Conservation (phyloP, 2,888 invertebrate species). For the Lottia scabra region DNA sequence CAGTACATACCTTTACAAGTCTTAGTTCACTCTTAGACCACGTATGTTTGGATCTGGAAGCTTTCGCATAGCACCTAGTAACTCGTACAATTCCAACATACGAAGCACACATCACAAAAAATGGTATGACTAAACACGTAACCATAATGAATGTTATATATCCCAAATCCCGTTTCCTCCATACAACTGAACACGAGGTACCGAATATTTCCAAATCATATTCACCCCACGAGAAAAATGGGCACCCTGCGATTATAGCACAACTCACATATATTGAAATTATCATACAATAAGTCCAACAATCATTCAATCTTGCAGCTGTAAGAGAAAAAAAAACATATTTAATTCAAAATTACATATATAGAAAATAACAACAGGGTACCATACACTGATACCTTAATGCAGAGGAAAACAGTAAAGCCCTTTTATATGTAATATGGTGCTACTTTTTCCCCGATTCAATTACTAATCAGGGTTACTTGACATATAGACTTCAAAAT, state of each 20-base stretch:
- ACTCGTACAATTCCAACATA: conserved; percentile 1
- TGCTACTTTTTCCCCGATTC: too few relatives aligned
- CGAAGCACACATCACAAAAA: conserved; percentile 23
- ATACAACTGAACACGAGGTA: conserved; percentile 34
- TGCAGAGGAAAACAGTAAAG: too few relatives aligned
- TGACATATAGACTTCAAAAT: too few relatives aligned
- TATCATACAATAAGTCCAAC: neutral
- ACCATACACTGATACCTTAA: too few relatives aligned
- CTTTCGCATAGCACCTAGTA: neutral
- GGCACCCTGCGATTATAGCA: conserved; percentile 21
- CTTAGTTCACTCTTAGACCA: conserved; percentile 10
- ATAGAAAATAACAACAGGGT: too few relatives aligned
- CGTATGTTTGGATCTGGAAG: neutral
- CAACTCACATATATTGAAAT: neutral
- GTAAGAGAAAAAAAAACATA: neutral
- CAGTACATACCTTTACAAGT: conserved; percentile 6
- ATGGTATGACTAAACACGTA: conserved; percentile 29
- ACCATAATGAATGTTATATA: conserved; percentile 25
- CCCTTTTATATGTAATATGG: too few relatives aligned
- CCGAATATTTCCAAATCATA: conserved; percentile 36
- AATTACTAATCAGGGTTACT: too few relatives aligned
- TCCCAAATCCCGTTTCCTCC: conserved; percentile 4
- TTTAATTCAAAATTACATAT: too few relatives aligned
- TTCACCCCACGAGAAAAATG: conserved; percentile 38
- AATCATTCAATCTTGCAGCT: neutral